These are phyloP conservation scores for Bruchidius siliquastri DNA, from an alignment of 2,888 invertebrate genomes.

Conservation along the genomic window DNA sequence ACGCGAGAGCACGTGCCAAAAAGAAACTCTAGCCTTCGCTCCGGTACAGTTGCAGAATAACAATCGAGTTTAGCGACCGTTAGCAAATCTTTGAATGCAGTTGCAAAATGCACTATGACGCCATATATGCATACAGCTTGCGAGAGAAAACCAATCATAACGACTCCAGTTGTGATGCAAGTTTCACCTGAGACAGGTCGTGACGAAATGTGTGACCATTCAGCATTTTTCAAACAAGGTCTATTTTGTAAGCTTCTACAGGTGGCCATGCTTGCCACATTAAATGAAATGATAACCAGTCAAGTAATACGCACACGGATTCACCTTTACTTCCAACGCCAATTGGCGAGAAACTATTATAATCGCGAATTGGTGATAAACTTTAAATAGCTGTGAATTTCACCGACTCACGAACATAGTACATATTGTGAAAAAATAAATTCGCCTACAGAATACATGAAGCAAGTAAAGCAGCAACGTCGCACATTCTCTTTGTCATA, in stretches of 20 bases:
- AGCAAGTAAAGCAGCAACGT: too few relatives aligned
- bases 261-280: not conserved
- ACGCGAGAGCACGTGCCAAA: not conserved
- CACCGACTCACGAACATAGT: too few relatives aligned
- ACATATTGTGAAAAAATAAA: too few relatives aligned
- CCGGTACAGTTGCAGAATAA: not conserved
- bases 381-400: too few relatives aligned
- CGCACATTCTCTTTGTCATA: too few relatives aligned
- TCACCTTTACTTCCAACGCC: too few relatives aligned
- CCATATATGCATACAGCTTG: not conserved
- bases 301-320: too few relatives aligned
- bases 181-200: not conserved
- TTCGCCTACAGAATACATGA: too few relatives aligned
- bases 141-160: not conserved
- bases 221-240: not conserved
- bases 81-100: not conserved
- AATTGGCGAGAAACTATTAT: too few relatives aligned
- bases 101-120: not conserved
- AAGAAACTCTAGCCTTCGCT: not conserved
- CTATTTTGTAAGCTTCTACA: not conserved
- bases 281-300: too few relatives aligned
- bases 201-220: not conserved
- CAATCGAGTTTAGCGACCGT: not conserved
- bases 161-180: not conserved
- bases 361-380: too few relatives aligned